These are phyloP conservation scores for Dilophus febrilis DNA, from an alignment of 2,888 invertebrate genomes.

Conservation along the genomic window DNA sequence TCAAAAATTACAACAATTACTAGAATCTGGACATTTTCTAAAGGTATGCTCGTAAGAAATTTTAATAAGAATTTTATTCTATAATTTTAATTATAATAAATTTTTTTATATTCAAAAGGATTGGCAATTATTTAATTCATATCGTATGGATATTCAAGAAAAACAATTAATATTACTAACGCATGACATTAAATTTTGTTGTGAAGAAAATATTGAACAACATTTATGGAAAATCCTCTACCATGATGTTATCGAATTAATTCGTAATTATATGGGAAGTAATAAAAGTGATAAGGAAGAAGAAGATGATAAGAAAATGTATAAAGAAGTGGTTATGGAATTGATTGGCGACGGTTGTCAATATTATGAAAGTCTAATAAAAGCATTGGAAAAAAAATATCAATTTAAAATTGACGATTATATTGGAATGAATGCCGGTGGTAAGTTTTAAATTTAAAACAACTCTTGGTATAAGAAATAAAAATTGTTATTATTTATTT, in stretches of 20 bases:
- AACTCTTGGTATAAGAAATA: not conserved
- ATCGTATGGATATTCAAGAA: no score
- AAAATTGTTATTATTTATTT: no score
- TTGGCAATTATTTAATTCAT: no score
- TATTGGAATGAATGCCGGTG: constrained; percentile 9
- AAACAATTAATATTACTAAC: no score
- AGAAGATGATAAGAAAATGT: constrained; percentile 45
- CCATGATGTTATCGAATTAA: constrained; percentile 70
- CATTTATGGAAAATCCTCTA: constrained; percentile 84
- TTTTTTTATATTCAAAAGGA: no score
- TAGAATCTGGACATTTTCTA: no score
- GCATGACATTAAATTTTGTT: constrained; percentile 71
- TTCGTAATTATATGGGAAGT: constrained; percentile 49
- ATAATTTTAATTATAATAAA: no score
- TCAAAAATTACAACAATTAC: no score
- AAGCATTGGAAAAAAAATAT: constrained; percentile 55
- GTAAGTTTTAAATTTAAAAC: not conserved
- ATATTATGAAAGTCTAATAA: constrained; percentile 61
- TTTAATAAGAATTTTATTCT: no score
- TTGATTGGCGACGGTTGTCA: constrained; percentile 58
- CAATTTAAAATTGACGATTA: constrained; percentile 35
- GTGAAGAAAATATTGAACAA: constrained; percentile 72
- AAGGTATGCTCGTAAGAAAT: no score
- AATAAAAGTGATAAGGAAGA: constrained; percentile 37
- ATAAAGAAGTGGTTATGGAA: constrained; percentile 32